These are phyloP conservation scores for Sarcophaga variegata DNA, from an alignment of 2,888 invertebrate genomes.

Conservation along the genomic window DNA sequence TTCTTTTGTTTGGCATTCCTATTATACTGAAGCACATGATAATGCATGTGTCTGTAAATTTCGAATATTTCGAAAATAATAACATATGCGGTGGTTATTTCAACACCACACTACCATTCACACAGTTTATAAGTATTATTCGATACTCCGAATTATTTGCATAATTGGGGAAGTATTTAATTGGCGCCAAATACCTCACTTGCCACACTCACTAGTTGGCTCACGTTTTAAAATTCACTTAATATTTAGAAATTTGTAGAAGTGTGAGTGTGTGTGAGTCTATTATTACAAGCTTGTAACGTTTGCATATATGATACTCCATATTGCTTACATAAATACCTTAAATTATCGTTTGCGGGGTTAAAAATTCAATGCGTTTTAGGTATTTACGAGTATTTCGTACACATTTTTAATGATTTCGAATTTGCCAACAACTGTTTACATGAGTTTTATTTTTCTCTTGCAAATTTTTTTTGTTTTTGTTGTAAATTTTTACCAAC, in stretches of 20 bases:
- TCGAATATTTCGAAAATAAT: conserved; percentile 14
- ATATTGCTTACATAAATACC: neutral
- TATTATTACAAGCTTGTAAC: neutral
- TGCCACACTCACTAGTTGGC: neutral
- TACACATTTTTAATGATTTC: neutral
- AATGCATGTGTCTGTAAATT: neutral
- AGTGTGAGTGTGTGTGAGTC: neutral
- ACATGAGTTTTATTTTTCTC: neutral
- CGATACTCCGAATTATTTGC: conserved; percentile 16
- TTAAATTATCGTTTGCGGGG: neutral
- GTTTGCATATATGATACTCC: too few relatives aligned
- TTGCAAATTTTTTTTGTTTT: neutral
- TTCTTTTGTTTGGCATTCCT: too few relatives aligned
- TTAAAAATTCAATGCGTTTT: neutral
- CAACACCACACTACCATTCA: neutral
- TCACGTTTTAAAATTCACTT: neutral
- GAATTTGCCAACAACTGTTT: too few relatives aligned
- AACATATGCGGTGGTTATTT: neutral
- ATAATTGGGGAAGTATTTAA: conserved; percentile 28
- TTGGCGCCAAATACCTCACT: conserved; percentile 32
- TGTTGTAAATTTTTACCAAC: neutral
- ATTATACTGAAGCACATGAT: too few relatives aligned
- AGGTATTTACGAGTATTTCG: too few relatives aligned
- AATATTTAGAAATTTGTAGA: neutral
- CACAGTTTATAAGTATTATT: neutral